Conservation (phyloP, 2,797 vertebrate species). For the Brachymystax lenok region DNA sequence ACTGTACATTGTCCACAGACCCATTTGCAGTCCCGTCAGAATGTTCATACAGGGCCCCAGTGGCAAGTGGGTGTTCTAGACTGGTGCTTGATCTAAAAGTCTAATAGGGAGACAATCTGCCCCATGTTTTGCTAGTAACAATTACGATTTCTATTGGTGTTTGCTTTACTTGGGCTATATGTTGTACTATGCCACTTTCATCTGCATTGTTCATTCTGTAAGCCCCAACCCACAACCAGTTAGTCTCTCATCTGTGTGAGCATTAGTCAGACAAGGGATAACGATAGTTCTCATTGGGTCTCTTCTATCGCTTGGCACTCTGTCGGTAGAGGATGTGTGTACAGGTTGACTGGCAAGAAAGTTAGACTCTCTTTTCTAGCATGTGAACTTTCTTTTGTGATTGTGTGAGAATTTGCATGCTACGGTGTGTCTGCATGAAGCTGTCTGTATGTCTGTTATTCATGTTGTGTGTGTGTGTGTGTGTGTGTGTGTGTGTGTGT, state of each 20-base stretch:
- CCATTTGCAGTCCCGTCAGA: too few species aligned
- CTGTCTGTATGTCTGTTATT: not conserved
- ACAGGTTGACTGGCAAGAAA: not conserved
- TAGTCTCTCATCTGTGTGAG: not conserved
- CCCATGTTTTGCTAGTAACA: too few species aligned
- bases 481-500: constrained; percentile 11
- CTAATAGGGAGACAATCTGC: too few species aligned
- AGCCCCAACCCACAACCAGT: not conserved
- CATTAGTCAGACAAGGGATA: not conserved
- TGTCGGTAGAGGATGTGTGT: not conserved
- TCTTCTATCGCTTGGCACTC: not conserved
- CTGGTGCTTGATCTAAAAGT: too few species aligned
- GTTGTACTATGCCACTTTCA: not conserved
- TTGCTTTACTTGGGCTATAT: too few species aligned
- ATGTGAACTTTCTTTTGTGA: not conserved
- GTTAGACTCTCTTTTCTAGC: not conserved
- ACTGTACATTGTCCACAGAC: not conserved
- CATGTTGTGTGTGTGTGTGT: not conserved
- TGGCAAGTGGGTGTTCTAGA: too few species aligned
- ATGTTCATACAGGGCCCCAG: too few species aligned
- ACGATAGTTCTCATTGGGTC: not conserved
- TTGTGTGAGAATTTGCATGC: not conserved
- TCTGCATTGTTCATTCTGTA: not conserved
- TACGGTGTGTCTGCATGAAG: not conserved
- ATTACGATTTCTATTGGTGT: too few species aligned